These are phyloP conservation scores for Monomorium pharaonis DNA, from an alignment of 1,140 invertebrate species.

Conservation along the genomic window DNA sequence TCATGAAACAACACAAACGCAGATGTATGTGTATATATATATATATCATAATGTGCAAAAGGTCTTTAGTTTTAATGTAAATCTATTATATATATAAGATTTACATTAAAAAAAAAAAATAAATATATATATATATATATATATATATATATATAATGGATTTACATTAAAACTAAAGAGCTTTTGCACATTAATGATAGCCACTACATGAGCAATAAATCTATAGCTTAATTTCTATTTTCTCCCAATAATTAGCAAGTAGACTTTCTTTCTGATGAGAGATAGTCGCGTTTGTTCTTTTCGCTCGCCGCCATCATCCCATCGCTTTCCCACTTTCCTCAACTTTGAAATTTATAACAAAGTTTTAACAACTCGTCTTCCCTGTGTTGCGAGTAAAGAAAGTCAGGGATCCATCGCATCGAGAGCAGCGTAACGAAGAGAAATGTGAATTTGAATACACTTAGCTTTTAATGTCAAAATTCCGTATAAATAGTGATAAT, in stretches of 20 bases:
- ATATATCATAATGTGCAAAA: neutral
- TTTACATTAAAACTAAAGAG: neutral
- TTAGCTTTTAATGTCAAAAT: slow-evolving; percentile 37
- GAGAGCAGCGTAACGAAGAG: slow-evolving; percentile 49
- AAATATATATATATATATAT: no score
- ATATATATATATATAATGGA: neutral
- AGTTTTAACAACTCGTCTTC: slow-evolving; percentile 70
- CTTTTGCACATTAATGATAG: neutral
- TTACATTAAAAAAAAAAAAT: no score
- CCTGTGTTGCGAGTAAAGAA: slow-evolving; percentile 37
- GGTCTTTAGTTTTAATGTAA: neutral
- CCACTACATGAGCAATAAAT: neutral
- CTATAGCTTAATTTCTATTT: slow-evolving; percentile 46
- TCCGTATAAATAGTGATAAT: slow-evolving; percentile 42
- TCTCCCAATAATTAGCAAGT: slow-evolving; percentile 46
- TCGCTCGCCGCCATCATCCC: slow-evolving; percentile 20
- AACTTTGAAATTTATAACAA: slow-evolving; percentile 69
- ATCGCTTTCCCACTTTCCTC: slow-evolving; percentile 22
- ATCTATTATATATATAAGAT: neutral
- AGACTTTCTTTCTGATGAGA: slow-evolving; percentile 24
- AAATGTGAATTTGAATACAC: slow-evolving; percentile 57
- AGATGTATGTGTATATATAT: no score
- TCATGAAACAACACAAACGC: neutral
- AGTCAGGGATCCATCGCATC: slow-evolving; percentile 55
- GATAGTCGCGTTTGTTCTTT: slow-evolving; percentile 48